A percentile compares a stretch with the other conserved stretches of the same genome.
These are phyloP conservation scores for Rhinopomastus cyanomelas DNA, from an alignment of 2,113 vertebrate species.

Conservation along the genomic window DNA sequence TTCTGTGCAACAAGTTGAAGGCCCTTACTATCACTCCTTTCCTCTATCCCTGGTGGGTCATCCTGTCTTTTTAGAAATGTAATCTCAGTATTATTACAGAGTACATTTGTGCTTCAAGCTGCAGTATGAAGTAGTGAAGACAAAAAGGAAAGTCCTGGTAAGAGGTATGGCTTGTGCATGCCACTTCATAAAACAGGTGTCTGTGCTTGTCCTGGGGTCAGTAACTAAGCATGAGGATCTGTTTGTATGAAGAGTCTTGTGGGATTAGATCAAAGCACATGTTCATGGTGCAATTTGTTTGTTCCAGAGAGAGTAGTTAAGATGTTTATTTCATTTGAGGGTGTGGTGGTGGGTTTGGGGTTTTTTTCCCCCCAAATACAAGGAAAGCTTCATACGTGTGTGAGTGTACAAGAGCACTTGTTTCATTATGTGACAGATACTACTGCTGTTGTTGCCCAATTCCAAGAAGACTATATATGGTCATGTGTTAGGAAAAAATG, in stretches of 20 bases:
- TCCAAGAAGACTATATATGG: neutral
- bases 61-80: too few species aligned
- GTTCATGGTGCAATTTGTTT: neutral
- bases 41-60: too few species aligned
- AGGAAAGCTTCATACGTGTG: neutral
- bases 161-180: neutral
- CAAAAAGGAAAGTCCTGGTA: neutral
- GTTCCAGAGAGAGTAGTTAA: neutral
- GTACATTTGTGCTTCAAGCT: neutral
- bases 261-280: neutral
- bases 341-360: neutral
- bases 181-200: neutral
- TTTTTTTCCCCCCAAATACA: neutral
- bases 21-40: too few species aligned
- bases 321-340: neutral
- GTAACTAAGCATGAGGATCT: neutral
- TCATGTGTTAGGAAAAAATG: neutral
- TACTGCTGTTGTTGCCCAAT: neutral
- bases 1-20: too few species aligned
- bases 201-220: neutral
- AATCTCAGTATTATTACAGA: too few species aligned
- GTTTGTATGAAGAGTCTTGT: neutral
- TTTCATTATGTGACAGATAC: neutral
- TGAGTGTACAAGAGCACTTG: neutral
- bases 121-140: neutral